Evolutionary conservation across 2,888 invertebrate genomes (phyloP).

Genomic region (Smittia sp.): DNA sequence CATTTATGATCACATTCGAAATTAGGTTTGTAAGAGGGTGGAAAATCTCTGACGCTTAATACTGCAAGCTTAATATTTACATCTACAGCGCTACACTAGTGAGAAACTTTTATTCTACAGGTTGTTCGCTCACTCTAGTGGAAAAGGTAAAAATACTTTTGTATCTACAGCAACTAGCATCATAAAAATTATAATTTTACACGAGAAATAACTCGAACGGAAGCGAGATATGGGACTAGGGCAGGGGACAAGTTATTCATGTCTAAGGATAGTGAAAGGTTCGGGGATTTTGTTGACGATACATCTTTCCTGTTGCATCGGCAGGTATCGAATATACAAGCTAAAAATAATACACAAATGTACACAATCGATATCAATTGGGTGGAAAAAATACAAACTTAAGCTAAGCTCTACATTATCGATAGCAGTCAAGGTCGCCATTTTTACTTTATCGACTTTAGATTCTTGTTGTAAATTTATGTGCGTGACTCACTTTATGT

Average conservation of each 20-base stretch:
- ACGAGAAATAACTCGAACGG: neutral
- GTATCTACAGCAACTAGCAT: neutral
- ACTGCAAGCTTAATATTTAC: neutral
- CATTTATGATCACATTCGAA: neutral
- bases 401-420: neutral
- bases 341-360: slow-evolving; percentile 30
- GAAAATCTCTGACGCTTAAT: neutral
- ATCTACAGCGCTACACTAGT: neutral
- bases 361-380: too few species aligned
- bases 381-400: neutral
- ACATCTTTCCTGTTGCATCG: slow-evolving; percentile 32
- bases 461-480: neutral
- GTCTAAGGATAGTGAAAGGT: slow-evolving; percentile 35
- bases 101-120: neutral
- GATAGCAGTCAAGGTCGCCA: neutral
- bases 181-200: slow-evolving; percentile 9
- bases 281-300: slow-evolving; percentile 34
- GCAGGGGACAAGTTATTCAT: neutral
- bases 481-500: slow-evolving; percentile 62
- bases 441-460: slow-evolving; percentile 36
- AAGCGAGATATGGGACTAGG: neutral
- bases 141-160: slow-evolving; percentile 3
- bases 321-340: slow-evolving; percentile 39
- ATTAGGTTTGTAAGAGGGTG: too few species aligned
- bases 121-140: neutral